Conservation (phyloP, 2,888 invertebrate genomes). For the Xylota sylvarum region DNA sequence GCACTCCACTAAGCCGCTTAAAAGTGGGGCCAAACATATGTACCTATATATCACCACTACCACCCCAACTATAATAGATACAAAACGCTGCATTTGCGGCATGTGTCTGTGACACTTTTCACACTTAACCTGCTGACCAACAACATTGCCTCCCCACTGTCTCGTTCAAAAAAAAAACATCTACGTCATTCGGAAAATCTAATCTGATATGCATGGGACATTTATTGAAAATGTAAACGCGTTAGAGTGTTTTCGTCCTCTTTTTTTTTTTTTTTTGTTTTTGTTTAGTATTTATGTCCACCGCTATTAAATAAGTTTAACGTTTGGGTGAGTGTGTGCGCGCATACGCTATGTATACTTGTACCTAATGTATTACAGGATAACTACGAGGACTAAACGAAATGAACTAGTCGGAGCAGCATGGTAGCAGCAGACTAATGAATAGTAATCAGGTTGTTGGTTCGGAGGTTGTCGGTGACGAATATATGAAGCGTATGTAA, state of each 20-base stretch:
- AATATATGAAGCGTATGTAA: conserved; percentile 35
- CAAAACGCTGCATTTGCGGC: conserved; percentile 61
- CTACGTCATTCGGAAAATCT: conserved; percentile 50
- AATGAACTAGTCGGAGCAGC: not conserved
- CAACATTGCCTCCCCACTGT: not conserved
- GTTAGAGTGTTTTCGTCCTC: conserved; percentile 36
- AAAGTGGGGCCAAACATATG: conserved; percentile 3
- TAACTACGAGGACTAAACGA: conserved; percentile 31
- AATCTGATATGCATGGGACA: conserved; percentile 70
- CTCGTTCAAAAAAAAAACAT: conserved; percentile 38
- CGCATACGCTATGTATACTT: not conserved
- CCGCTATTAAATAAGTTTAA: conserved; percentile 59
- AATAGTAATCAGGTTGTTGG: conserved; percentile 54
- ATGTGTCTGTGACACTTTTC: conserved; percentile 63
- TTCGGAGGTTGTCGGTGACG: conserved; percentile 11
- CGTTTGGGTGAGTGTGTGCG: conserved; percentile 15
- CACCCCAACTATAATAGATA: conserved; percentile 14
- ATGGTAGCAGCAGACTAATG: conserved; percentile 19
- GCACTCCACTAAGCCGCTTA: conserved; percentile 37
- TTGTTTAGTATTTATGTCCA: conserved; percentile 50
- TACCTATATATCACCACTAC: not conserved
- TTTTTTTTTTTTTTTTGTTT: conserved; percentile 26
- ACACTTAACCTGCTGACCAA: conserved; percentile 36
- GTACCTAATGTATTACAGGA: conserved; percentile 33
- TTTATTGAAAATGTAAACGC: conserved; percentile 74